phyloP scores from a whole-genome alignment of 1,140 invertebrate species.

The Calycopis cecrops region DNA sequence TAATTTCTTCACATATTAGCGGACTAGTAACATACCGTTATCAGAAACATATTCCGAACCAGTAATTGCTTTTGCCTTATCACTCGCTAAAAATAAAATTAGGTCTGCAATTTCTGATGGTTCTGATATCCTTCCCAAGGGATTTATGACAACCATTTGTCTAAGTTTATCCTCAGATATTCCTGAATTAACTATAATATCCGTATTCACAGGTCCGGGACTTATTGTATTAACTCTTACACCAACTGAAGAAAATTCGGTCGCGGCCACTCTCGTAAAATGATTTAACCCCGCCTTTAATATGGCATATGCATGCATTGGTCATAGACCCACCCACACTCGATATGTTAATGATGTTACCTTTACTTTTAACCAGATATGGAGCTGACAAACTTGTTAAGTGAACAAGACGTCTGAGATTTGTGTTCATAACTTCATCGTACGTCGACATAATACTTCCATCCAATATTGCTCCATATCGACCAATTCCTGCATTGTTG shows the following conservation, averaged over 20 bases:
- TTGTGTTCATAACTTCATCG: slow-evolving; percentile 2
- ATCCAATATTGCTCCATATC: too few species aligned
- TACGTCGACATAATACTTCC: too few species aligned
- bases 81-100: slow-evolving; percentile 33
- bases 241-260: slow-evolving; percentile 16
- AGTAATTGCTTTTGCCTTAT: slow-evolving; percentile 35
- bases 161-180: not conserved
- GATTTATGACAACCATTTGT: not conserved
- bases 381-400: not conserved
- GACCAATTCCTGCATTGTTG: too few species aligned
- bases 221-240: slow-evolving; percentile 24
- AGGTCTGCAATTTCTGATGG: slow-evolving; percentile 34
- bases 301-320: not conserved
- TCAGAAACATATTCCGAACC: slow-evolving; percentile 33
- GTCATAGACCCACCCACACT: not conserved
- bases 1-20: too few species aligned
- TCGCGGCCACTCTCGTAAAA: slow-evolving; percentile 17
- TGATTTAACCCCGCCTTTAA: slow-evolving; percentile 22
- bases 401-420: not conserved
- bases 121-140: not conserved
- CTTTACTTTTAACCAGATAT: not conserved
- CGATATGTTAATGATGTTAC: slow-evolving; percentile 1
- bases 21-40: slow-evolving; percentile 13
- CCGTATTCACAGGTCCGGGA: slow-evolving; percentile 20
- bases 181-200: slow-evolving; percentile 11